Evolutionary conservation across 2,888 invertebrate genomes (phyloP).

Genomic region (Trichogramma dendrolimi): DNA sequence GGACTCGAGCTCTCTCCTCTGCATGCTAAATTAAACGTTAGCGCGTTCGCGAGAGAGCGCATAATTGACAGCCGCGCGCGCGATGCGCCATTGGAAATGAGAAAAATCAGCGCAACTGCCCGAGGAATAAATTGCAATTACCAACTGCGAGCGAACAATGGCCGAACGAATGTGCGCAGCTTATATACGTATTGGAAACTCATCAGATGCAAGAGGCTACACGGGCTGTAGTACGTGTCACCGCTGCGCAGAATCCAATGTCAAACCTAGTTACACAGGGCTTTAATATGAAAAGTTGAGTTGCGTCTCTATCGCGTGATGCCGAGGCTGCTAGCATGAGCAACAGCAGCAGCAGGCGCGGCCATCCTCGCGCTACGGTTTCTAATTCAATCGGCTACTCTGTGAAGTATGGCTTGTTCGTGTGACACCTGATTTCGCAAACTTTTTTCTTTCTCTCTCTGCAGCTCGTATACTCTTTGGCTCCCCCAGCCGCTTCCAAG

Average conservation of each 20-base stretch:
- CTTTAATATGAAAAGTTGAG: constrained; percentile 37
- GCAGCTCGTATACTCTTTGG: neutral
- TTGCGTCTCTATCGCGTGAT: constrained; percentile 28
- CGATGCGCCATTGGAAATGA: no score
- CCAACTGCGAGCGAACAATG: constrained; percentile 12
- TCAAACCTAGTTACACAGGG: constrained; percentile 6
- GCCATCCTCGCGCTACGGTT: constrained; percentile 8
- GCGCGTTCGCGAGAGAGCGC: no score
- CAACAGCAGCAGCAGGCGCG: neutral
- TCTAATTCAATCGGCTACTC: constrained; percentile 35
- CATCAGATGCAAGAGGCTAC: constrained; percentile 28
- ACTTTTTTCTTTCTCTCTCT: neutral
- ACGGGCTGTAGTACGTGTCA: neutral
- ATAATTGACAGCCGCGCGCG: no score
- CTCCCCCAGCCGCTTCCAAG: neutral
- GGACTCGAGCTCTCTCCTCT: neutral
- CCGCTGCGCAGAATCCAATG: constrained; percentile 2
- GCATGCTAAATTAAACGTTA: no score
- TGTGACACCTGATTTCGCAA: constrained; percentile 33
- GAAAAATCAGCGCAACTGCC: neutral
- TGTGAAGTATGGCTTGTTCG: constrained; percentile 33
- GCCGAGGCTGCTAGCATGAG: neutral
- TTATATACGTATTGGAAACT: constrained; percentile 33
- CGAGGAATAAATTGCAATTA: constrained; percentile 7
- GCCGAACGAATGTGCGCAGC: neutral